phyloP scores from a whole-genome alignment of 1,140 invertebrate species.

The Meloidogyne hapla region DNA sequence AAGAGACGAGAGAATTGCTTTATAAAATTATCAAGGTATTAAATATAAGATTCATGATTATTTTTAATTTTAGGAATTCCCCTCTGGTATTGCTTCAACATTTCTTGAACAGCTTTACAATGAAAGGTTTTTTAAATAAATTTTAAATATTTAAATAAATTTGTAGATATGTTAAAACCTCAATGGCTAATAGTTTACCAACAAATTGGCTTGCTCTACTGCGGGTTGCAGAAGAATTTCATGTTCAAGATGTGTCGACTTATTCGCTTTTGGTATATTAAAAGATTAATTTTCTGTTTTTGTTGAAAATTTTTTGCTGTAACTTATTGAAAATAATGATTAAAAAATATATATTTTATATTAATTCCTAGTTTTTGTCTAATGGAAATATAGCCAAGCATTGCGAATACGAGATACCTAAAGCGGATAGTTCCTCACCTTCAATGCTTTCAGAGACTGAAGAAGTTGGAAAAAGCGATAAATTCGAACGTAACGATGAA shows the following conservation, averaged over 20 bases:
- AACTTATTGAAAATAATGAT: no score
- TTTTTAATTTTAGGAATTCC: constrained; percentile 32
- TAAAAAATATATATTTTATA: no score
- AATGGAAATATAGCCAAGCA: background rate
- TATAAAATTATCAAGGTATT: background rate
- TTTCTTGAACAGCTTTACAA: constrained; percentile 36
- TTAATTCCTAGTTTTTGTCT: background rate
- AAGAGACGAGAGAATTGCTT: constrained; percentile 28
- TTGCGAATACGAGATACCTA: background rate
- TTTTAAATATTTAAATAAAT: background rate
- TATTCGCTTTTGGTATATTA: constrained; percentile 17
- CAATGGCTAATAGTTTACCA: constrained; percentile 25
- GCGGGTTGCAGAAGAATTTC: constrained; percentile 31
- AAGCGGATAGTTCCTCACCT: background rate
- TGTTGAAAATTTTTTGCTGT: no score
- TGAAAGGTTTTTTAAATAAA: constrained; percentile 14
- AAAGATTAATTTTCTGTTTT: background rate
- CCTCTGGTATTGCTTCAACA: constrained; percentile 29
- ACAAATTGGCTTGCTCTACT: constrained; percentile 30
- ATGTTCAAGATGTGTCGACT: constrained; percentile 32
- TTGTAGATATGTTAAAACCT: constrained; percentile 39
- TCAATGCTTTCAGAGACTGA: background rate
- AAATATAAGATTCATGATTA: background rate
- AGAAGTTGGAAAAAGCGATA: background rate
- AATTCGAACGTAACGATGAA: background rate